phyloP scores from a whole-genome alignment of 2,113 vertebrate genomes.

The Emydocephalus ijimae region DNA sequence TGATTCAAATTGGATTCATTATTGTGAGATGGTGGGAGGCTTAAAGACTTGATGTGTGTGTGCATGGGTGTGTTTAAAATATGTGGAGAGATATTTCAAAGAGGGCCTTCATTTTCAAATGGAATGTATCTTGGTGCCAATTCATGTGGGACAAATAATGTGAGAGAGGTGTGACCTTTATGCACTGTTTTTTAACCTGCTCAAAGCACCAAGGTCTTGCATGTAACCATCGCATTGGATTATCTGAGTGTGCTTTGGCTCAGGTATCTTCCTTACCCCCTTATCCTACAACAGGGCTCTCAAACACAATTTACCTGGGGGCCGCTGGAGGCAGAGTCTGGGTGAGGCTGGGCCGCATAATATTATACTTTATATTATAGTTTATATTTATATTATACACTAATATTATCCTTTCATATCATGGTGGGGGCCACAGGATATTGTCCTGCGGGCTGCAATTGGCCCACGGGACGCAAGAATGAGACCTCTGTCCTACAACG shows the following conservation, averaged over 20 bases:
- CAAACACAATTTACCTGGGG: too few relatives aligned
- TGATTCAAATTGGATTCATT: neutral
- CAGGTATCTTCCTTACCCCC: neutral
- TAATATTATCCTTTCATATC: too few relatives aligned
- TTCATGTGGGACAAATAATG: neutral
- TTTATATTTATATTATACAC: too few relatives aligned
- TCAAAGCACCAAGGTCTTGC: neutral
- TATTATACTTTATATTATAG: too few relatives aligned
- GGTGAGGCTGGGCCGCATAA: too few relatives aligned
- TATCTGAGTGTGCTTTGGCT: neutral
- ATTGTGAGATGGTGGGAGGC: neutral
- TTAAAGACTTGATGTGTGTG: neutral
- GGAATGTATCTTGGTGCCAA: neutral
- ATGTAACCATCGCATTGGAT: neutral
- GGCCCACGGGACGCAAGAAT: too few relatives aligned
- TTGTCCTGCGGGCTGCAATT: too few relatives aligned
- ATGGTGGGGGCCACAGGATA: too few relatives aligned
- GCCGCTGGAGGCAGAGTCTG: too few relatives aligned
- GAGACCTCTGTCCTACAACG: neutral
- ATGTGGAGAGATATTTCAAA: neutral
- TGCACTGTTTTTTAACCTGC: neutral
- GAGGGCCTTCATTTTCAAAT: neutral
- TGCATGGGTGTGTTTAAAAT: neutral
- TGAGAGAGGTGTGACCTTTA: neutral
- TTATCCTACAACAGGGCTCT: neutral